Conservation (phyloP, 2,888 invertebrate species). For the Cryptops parisi region DNA sequence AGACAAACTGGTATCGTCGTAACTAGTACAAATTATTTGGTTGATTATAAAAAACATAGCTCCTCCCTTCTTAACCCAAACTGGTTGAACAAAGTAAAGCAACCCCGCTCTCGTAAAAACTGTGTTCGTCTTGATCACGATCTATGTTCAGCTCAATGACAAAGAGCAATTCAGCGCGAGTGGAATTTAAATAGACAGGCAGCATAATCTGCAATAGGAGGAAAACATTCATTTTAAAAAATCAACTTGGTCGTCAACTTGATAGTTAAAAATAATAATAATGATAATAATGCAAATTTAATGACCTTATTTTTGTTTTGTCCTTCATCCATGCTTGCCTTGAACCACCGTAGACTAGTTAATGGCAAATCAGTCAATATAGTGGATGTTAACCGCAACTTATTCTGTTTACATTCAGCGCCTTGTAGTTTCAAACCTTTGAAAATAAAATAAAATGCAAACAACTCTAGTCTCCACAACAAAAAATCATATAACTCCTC, state of each 20-base stretch:
- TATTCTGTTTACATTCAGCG: slow-evolving; percentile 81
- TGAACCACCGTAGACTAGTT: slow-evolving; percentile 78
- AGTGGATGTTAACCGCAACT: slow-evolving; percentile 76
- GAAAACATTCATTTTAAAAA: slow-evolving; percentile 6
- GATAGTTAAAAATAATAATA: slow-evolving; percentile 8
- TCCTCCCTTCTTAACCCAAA: slow-evolving; percentile 32
- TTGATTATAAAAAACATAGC: neutral
- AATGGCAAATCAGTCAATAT: slow-evolving; percentile 88
- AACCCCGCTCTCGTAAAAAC: slow-evolving; percentile 97
- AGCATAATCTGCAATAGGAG: slow-evolving; percentile 49
- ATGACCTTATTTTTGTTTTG: slow-evolving; percentile 24
- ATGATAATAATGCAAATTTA: slow-evolving; percentile 2
- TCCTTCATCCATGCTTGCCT: slow-evolving; percentile 29
- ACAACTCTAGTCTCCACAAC: no score
- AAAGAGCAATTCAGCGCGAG: slow-evolving; percentile 83
- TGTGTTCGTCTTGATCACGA: slow-evolving; percentile 78
- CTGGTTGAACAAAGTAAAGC: slow-evolving; percentile 88
- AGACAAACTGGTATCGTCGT: neutral
- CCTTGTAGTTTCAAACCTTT: slow-evolving; percentile 89
- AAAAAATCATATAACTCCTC: no score
- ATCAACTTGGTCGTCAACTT: no score
- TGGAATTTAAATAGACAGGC: slow-evolving; percentile 95
- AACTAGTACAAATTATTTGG: neutral
- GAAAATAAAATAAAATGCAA: no score
- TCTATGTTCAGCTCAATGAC: slow-evolving; percentile 87